Base-by-base conservation (phyloP, 2,888 invertebrate species). In the Norana najaformis region DNA sequence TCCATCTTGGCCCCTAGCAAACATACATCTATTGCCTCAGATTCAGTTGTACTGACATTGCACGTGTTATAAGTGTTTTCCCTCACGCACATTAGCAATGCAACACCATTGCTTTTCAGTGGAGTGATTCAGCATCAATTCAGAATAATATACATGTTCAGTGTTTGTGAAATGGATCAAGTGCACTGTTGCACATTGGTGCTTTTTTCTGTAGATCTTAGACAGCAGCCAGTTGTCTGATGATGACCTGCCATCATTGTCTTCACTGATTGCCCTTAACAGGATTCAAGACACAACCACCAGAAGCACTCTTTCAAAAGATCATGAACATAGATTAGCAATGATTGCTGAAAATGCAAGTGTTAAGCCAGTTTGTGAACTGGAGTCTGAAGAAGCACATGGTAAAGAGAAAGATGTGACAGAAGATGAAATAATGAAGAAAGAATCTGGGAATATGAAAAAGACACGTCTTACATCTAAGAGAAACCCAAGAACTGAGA, bases 221-320 rank as follows among this genome's bases (percentile, higher is more conserved):
- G 85, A 85, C 85, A 85, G 85, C 85, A 85, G 85, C 36, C 85
- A 85, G 34, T n/a, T 69, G 69, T 36, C 85, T 23, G 85, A 85
- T 18, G 85, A 85, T 37, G 37, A 37, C 1, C 36, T 85, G 18
- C 85, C 85, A 16, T 85, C 85, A 37, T n/a, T 85, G 37, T 34
- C 36, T 36, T 85, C 85, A 2, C 36, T 85, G 36, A 6, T 35
- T 36, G 85, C 85, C 37, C 37, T 85, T 20, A 85, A 37, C 36
- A 85, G 37, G 23, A n/a, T 69, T 69, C 69, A 30, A 69, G 30
- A n/a, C n/a, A 69, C 69, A n/a, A n/a, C 69, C 69, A 69, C 69
- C 69, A 69, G 69, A 69, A 69, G n/a, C 69, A 8, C 69, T n/a
- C 30, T 69, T 30, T 69, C 69, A n/a, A 69, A 69, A 69, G n/a